phyloP scores from a whole-genome alignment of 92 coral and sea anemone species.

The Heteractis magnifica region DNA sequence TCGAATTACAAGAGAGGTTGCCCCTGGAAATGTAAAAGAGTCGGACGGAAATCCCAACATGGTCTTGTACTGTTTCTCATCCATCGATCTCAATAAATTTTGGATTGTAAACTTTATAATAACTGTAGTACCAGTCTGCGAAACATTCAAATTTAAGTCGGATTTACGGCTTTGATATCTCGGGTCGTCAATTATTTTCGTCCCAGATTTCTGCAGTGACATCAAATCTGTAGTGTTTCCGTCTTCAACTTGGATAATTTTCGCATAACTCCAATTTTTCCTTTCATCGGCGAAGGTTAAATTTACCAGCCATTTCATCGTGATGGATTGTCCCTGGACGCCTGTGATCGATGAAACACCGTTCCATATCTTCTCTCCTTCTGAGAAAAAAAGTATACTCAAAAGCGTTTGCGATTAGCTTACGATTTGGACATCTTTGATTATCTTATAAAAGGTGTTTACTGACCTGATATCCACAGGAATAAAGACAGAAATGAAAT shows the following conservation, averaged over 20 bases:
- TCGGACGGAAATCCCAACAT: not conserved
- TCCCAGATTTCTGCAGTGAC: not conserved
- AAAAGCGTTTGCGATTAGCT: not conserved
- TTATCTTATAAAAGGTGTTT: not conserved
- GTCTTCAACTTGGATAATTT: not conserved
- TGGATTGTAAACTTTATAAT: not conserved
- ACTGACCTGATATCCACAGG: not conserved
- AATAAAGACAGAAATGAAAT: not conserved
- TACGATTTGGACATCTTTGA: not conserved
- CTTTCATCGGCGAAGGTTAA: not conserved
- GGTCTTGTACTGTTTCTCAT: not conserved
- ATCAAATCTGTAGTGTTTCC: not conserved
- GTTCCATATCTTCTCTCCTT: not conserved
- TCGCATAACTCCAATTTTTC: not conserved
- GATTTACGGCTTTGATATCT: slow-evolving; percentile 3
- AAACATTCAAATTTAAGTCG: not conserved
- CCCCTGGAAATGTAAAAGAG: not conserved
- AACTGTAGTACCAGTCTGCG: not conserved
- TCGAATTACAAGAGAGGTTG: not conserved
- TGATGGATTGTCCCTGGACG: not conserved
- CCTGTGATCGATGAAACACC: not conserved
- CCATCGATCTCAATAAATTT: not conserved
- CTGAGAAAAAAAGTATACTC: not conserved
- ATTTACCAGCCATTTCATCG: not conserved
- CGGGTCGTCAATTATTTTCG: not conserved